A percentile compares a stretch with the other conserved stretches of the same genome.
Evolutionary conservation across 1,140 invertebrate genomes (phyloP).

Genomic region (Drosophila bocqueti): DNA sequence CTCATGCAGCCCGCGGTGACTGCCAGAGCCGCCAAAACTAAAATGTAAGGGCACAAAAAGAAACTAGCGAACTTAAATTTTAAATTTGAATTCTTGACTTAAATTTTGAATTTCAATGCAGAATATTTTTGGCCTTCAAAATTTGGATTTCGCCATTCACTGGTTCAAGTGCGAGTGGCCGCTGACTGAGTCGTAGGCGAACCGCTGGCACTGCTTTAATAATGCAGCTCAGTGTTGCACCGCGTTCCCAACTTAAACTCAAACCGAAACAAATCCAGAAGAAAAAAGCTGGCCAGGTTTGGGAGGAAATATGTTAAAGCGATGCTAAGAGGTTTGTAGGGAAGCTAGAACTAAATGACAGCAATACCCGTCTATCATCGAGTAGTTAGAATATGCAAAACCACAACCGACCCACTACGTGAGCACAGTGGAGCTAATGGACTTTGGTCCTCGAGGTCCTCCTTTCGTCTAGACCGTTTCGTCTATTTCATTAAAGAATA

Average conservation of each 20-base stretch:
- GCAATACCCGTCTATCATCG: conserved; percentile 16
- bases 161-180: conserved; percentile 71
- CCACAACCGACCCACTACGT: conserved; percentile 39
- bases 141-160: conserved; percentile 24
- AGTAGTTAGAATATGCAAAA: conserved; percentile 32
- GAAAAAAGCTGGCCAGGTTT: conserved; percentile 10
- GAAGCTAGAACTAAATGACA: conserved; percentile 18
- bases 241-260: conserved; percentile 13
- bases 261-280: conserved; percentile 34
- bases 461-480: too few relatives aligned
- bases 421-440: conserved; percentile 45
- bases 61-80: conserved; percentile 6
- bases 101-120: not conserved
- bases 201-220: conserved; percentile 74
- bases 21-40: not conserved
- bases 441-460: conserved; percentile 20
- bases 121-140: not conserved
- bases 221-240: conserved; percentile 30
- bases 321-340: not conserved
- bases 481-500: not conserved
- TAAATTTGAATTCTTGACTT: too few relatives aligned
- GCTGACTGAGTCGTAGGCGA: conserved; percentile 69
- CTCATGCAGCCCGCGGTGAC: conserved; percentile 21
- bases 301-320: not conserved
- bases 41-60: conserved; percentile 1